These are phyloP conservation scores for Falco peregrinus DNA, from an alignment of 2,797 vertebrate genomes.

Conservation along the genomic window DNA sequence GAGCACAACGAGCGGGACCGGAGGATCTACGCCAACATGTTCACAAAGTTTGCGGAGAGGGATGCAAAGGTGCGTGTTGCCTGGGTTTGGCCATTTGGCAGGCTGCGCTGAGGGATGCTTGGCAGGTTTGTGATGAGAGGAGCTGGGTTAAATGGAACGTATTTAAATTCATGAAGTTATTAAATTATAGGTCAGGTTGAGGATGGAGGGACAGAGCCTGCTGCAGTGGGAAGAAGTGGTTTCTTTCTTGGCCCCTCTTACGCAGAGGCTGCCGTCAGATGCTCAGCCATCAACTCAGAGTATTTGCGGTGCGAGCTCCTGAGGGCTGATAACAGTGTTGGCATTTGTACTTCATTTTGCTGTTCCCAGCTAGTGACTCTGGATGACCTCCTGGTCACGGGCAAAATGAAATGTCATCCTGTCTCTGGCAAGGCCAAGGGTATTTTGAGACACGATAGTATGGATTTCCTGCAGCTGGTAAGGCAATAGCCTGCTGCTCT, in stretches of 20 bases:
- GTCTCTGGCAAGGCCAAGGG: neutral
- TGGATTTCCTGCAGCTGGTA: constrained; percentile 45
- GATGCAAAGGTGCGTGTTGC: constrained; percentile 86
- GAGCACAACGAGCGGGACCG: constrained; percentile 93
- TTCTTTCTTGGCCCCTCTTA: neutral
- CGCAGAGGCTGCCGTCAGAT: neutral
- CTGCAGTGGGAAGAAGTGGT: neutral
- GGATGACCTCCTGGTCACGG: neutral
- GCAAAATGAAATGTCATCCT: neutral
- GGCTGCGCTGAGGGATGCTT: neutral
- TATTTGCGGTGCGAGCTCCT: neutral
- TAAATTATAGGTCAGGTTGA: neutral
- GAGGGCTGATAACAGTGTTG: neutral
- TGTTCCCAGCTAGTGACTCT: neutral
- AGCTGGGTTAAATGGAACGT: neutral
- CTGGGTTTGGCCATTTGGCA: neutral
- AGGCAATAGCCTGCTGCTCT: neutral
- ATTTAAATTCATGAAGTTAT: too few relatives aligned
- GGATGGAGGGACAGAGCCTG: neutral
- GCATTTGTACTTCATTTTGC: neutral
- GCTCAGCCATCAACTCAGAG: neutral
- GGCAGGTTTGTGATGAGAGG: neutral
- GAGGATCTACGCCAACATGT: constrained; percentile 95
- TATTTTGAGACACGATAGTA: constrained; percentile 44
- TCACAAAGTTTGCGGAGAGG: constrained; percentile 93